A percentile compares a stretch with the other conserved stretches of the same genome.
These are phyloP conservation scores for Drosophila willistoni DNA, from an alignment of 1,140 invertebrate genomes.

Conservation along the genomic window DNA sequence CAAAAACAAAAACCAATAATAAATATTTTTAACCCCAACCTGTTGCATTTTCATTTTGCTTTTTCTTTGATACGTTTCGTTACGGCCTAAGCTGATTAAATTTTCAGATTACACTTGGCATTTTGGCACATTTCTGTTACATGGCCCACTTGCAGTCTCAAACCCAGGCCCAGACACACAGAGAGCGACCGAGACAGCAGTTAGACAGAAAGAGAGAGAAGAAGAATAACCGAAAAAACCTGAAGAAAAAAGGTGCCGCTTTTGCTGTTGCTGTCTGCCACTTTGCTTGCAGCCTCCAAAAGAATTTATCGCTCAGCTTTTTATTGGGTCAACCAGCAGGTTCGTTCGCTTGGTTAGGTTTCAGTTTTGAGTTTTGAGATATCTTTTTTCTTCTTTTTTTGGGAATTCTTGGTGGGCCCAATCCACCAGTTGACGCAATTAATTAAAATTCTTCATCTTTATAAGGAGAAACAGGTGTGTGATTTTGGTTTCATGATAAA, in stretches of 20 bases:
- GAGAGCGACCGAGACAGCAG: conserved; percentile 16
- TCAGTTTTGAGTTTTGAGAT: neutral
- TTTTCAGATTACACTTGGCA: conserved; percentile 48
- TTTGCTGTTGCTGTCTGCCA: neutral
- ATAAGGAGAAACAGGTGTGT: conserved; percentile 16
- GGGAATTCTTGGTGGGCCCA: conserved; percentile 17
- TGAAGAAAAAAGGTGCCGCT: conserved; percentile 14
- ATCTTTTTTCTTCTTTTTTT: neutral
- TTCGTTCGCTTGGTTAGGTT: conserved; percentile 8
- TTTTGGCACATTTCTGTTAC: conserved; percentile 39
- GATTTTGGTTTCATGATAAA: conserved; percentile 2
- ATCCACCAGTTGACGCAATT: conserved; percentile 16
- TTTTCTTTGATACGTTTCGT: conserved; percentile 39
- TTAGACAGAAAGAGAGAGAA: conserved; percentile 9
- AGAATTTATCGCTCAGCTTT: conserved; percentile 16
- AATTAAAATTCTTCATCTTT: conserved; percentile 11
- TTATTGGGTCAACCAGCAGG: conserved; percentile 24
- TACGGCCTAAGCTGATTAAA: conserved; percentile 28
- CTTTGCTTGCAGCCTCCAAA: conserved; percentile 8
- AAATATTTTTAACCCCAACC: neutral
- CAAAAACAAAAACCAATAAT: neutral
- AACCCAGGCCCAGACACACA: neutral
- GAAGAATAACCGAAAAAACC: conserved; percentile 21
- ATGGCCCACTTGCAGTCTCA: conserved; percentile 50
- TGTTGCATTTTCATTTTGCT: conserved; percentile 27